Base-by-base conservation (phyloP, 2,797 vertebrate species). In the Karalla daura region DNA sequence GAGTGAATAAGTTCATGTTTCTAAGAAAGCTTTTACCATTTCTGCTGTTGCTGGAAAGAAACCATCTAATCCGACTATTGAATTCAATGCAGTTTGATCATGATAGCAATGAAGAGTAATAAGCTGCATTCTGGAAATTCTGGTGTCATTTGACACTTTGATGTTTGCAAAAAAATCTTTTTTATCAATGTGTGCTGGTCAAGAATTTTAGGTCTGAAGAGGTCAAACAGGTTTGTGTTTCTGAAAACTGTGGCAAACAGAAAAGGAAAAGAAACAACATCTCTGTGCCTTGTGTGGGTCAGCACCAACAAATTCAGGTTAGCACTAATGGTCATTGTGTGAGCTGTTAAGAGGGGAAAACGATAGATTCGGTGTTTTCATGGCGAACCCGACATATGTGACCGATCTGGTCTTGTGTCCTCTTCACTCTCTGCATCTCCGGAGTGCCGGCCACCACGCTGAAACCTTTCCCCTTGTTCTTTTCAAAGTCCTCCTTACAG, bases 401-500 rank as follows among this genome's bases (percentile, higher is more conserved):
- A 85, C 96, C 96, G 92, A 97, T 96, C 87, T 96, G 95, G 65
- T 96, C 95, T 88, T 97, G 96, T 12, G 94, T 96, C 88, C 96
- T 97, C 83, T 92, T 96, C 88, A 96, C 93, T 74, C 96, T 91
- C 91, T 96, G 95, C 79, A 96, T 89, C 72, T 96, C 96, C 0
- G 95, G 96, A 2, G 96, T 97, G 80, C 96, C 95, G 0, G 94
- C 92, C 80, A 96, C 95, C 72, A 95, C 93, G 1, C 95, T 96
- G 91, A 95, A 97, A 1, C 94, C 96, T 61, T 94, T 95, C 0
- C 96, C 96, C 78, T 96, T 96, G 89, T 90, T 96, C 92, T 95
- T 96, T 89, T 97, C 96, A 71, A 96, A 97, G 24, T 97, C 95
- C 76, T 97, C 95, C 93, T 97, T 97, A 91, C 96, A 97, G 80